Evolutionary conservation across 2,797 vertebrate genomes (phyloP).

Genomic region (Lindbergichthys nudifrons): DNA sequence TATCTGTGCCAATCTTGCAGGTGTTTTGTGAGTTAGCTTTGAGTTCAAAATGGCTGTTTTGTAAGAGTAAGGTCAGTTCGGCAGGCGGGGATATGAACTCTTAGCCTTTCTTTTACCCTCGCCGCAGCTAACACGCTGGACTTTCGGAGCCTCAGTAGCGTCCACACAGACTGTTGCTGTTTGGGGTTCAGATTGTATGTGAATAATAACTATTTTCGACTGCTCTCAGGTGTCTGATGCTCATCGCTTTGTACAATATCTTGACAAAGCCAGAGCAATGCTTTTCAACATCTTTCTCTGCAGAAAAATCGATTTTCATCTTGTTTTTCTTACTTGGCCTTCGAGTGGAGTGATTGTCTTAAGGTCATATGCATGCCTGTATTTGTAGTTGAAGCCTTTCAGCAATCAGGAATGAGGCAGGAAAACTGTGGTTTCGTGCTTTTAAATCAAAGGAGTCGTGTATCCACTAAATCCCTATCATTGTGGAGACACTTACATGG

Average conservation of each 20-base stretch:
- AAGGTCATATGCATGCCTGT: constrained; percentile 53
- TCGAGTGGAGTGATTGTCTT: constrained; percentile 57
- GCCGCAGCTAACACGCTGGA: constrained; percentile 33
- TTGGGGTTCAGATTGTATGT: constrained; percentile 25
- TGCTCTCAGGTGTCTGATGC: constrained; percentile 72
- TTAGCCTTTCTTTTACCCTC: not conserved
- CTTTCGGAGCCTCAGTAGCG: constrained; percentile 5
- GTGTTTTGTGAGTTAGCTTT: constrained; percentile 25
- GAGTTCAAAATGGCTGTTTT: constrained; percentile 44
- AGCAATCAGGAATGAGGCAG: constrained; percentile 25
- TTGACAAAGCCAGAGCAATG: constrained; percentile 41
- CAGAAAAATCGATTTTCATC: constrained; percentile 33
- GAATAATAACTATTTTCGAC: constrained; percentile 37
- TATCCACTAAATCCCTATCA: constrained; percentile 34
- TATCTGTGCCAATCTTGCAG: constrained; percentile 23
- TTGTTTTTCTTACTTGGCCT: constrained; percentile 44
- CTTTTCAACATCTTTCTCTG: constrained; percentile 36
- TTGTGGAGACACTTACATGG: constrained; percentile 47
- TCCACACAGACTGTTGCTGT: constrained; percentile 31
- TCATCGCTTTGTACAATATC: constrained; percentile 45
- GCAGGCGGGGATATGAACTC: constrained; percentile 33
- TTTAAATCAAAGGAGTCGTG: constrained; percentile 19
- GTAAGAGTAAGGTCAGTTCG: constrained; percentile 33
- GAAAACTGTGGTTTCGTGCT: constrained; percentile 44
- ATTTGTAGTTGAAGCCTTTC: constrained; percentile 54